Evolutionary conservation across 1,140 invertebrate genomes (phyloP).

Genomic region (Calephelis virginiensis): DNA sequence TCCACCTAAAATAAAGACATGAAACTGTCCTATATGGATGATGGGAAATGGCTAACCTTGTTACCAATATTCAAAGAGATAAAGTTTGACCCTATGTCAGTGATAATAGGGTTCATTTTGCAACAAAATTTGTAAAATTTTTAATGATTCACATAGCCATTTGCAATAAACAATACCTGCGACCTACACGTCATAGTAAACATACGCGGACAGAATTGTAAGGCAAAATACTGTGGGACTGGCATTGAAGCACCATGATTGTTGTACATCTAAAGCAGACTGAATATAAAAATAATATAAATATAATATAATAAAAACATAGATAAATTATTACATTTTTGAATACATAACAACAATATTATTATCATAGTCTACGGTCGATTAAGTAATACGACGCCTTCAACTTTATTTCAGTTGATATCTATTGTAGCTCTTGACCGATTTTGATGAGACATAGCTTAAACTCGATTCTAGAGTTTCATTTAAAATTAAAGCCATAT

Average conservation of each 20-base stretch:
- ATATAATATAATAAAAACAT: background rate
- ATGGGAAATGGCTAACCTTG: background rate
- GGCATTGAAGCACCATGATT: constrained; percentile 1
- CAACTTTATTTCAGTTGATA: too few species aligned
- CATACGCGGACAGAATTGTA: constrained; percentile 28
- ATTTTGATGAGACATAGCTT: too few species aligned
- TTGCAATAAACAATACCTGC: constrained; percentile 26
- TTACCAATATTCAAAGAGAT: background rate
- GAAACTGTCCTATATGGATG: background rate
- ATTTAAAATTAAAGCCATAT: too few species aligned
- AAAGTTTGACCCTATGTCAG: background rate
- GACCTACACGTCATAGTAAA: constrained; percentile 27
- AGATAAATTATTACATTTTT: background rate
- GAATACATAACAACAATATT: too few species aligned
- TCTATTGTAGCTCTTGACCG: too few species aligned
- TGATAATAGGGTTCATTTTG: background rate
- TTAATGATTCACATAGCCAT: constrained; percentile 29
- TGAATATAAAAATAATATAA: constrained; percentile 2
- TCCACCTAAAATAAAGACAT: background rate
- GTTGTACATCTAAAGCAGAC: background rate
- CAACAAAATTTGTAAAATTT: background rate
- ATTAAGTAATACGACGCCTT: too few species aligned
- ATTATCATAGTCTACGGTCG: too few species aligned
- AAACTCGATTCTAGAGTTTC: too few species aligned
- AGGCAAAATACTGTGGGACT: constrained; percentile 10